phyloP scores from a whole-genome alignment of 2,888 invertebrate genomes.

The Drosophila pseudotakahashii region DNA sequence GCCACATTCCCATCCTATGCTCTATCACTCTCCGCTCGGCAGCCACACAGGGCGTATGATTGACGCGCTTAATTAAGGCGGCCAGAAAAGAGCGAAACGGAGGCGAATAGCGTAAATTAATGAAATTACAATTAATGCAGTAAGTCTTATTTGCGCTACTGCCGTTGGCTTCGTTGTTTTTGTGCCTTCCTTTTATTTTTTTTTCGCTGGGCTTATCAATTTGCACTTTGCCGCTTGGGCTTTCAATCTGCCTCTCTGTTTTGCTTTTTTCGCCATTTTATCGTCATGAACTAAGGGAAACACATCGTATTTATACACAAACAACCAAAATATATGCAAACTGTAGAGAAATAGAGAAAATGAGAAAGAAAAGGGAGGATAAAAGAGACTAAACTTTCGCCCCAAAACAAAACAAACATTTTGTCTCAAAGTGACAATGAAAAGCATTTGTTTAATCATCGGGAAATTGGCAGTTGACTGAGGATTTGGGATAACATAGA shows the following conservation, averaged over 20 bases:
- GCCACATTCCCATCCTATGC: slow-evolving; percentile 13
- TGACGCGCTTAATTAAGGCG: slow-evolving; percentile 68
- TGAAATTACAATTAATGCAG: slow-evolving; percentile 75
- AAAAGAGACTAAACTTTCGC: background rate
- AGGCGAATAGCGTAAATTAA: slow-evolving; percentile 60
- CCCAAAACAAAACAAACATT: slow-evolving; percentile 11
- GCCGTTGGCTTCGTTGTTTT: slow-evolving; percentile 8
- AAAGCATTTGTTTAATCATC: slow-evolving; percentile 13
- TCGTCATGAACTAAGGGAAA: slow-evolving; percentile 8
- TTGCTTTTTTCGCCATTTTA: slow-evolving; percentile 28
- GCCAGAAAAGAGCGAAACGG: slow-evolving; percentile 22
- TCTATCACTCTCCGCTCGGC: slow-evolving; percentile 32
- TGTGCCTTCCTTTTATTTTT: background rate
- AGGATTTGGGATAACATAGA: background rate
- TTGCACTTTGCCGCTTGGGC: slow-evolving; percentile 30
- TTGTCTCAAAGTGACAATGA: slow-evolving; percentile 2
- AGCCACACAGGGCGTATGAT: slow-evolving; percentile 68
- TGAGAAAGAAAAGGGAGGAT: background rate
- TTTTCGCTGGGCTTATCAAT: slow-evolving; percentile 16
- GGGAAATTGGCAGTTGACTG: background rate
- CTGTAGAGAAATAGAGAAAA: background rate
- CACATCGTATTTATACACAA: slow-evolving; percentile 18
- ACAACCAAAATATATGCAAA: slow-evolving; percentile 1
- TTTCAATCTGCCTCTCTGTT: slow-evolving; percentile 1
- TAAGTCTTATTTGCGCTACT: slow-evolving; percentile 32